These are phyloP conservation scores for Liasis olivaceus DNA, from an alignment of 2,797 vertebrate species.

Conservation along the genomic window DNA sequence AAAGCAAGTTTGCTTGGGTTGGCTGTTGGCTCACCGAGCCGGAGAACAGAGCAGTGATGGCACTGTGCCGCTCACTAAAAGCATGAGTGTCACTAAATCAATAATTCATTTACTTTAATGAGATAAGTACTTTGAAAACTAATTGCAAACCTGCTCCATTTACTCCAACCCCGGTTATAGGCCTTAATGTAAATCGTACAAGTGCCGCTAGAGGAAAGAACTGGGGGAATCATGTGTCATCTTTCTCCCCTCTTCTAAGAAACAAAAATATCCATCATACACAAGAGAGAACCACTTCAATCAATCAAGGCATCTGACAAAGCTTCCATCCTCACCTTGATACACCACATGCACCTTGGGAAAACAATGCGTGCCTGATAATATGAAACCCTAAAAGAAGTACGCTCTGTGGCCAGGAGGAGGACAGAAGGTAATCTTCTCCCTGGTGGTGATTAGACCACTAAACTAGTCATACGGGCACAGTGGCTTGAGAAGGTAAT, in stretches of 20 bases:
- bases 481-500: not conserved
- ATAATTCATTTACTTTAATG: constrained; percentile 99
- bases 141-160: constrained; percentile 93
- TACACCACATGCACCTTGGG: not conserved
- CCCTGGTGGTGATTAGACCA: not conserved
- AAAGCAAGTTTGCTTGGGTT: constrained; percentile 45
- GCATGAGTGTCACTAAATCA: constrained; percentile 94
- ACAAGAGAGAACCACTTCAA: not conserved
- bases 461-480: not conserved
- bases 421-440: not conserved
- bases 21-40: constrained; percentile 69
- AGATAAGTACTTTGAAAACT: constrained; percentile 97
- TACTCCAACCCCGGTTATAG: constrained; percentile 81
- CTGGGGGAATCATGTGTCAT: constrained; percentile 33
- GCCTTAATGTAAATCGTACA: constrained; percentile 82
- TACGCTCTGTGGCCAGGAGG: not conserved
- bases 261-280: constrained; percentile 41
- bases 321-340: fast-evolving
- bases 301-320: fast-evolving
- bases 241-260: constrained; percentile 60
- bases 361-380: not conserved
- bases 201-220: constrained; percentile 57
- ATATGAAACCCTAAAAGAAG: not conserved
- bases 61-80: constrained; percentile 87
- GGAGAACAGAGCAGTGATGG: constrained; percentile 81